Evolutionary conservation across 1,140 invertebrate species (phyloP), one percentile per base, ranked within the genome.

Genomic region (Onthophagus taurus): DNA sequence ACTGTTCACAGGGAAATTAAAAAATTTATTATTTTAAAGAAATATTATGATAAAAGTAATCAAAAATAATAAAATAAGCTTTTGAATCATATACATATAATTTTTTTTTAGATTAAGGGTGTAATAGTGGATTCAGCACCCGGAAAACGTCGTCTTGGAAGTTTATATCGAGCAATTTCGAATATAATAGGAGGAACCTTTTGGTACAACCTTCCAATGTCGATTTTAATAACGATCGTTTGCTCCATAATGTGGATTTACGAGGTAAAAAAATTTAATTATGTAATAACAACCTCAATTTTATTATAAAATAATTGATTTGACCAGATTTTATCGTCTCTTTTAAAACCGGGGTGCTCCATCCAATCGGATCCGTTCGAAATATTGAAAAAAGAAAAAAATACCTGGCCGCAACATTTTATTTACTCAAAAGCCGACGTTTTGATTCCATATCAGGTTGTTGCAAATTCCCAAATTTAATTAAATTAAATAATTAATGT

Each of bases 121-220:
- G 75, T 81, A 2, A 81, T 86, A 38, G 83, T 85, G 55, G 84
- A 87, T 56, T 85, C 82, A 39, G 77, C 76, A 7, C 82, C 82
- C 0, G 78, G 81, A 1, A 74, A 78, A 52, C 62, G 77, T 29
- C 68, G 76, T 34, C 52, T 82, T 13, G 49, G 64, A 4, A 70
- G 70, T 9, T 60, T 78, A 8, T 76, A 72, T 46, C 64, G 67
- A 48, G 80, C 80, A 2, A 69, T 77, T 21, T 69, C 71, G 5
- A 76, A 74, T 2, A 77, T 80, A 26, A 66, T 79, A 44, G 74
- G 69, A 8, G 70, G 66, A 38, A 71, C 66, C 49, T 41, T 44
- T 14, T 34, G 46, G 21, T 74, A 67, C 18, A 76, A 75, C 43
- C 55, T 72, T 49, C 56, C 75, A 0, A 65, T 74, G 38, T 74